phyloP scores from a whole-genome alignment of 2,888 invertebrate genomes.

The Mesorhabditis belari region DNA sequence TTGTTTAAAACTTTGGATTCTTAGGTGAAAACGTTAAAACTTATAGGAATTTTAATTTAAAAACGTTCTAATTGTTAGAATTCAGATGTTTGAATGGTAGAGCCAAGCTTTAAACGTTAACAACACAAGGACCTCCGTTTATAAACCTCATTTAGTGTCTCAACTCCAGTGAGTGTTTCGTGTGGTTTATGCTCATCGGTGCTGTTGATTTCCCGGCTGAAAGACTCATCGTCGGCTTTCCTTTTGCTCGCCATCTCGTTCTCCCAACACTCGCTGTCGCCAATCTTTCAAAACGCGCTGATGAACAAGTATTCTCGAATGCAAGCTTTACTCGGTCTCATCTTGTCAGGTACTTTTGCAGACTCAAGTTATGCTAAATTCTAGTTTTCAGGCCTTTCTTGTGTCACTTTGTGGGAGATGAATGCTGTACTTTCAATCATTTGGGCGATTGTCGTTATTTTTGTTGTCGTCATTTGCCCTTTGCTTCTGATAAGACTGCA shows the following conservation, averaged over 20 bases:
- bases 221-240: conserved; percentile 78
- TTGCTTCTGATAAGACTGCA: conserved; percentile 55
- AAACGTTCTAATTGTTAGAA: too few species aligned
- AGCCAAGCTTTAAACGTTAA: not conserved
- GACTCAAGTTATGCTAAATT: not conserved
- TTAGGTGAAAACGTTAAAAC: not conserved
- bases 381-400: conserved; percentile 37
- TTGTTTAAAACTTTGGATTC: not conserved
- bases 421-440: conserved; percentile 14
- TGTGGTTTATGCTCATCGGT: conserved; percentile 90
- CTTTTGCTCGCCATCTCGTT: conserved; percentile 81
- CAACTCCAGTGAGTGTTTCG: conserved; percentile 82
- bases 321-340: conserved; percentile 17
- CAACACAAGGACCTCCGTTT: not conserved
- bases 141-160: conserved; percentile 64
- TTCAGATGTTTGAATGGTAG: not conserved
- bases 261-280: conserved; percentile 56
- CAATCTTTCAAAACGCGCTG: conserved; percentile 13
- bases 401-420: conserved; percentile 10
- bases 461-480: conserved; percentile 56
- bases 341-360: conserved; percentile 9
- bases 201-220: conserved; percentile 83
- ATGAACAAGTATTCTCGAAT: not conserved
- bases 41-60: too few species aligned
- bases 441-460: conserved; percentile 32